A percentile compares a stretch with the other conserved stretches of the same genome.
These are phyloP conservation scores for Pyrgilauda ruficollis DNA, from an alignment of 2,113 vertebrate genomes.

Conservation along the genomic window DNA sequence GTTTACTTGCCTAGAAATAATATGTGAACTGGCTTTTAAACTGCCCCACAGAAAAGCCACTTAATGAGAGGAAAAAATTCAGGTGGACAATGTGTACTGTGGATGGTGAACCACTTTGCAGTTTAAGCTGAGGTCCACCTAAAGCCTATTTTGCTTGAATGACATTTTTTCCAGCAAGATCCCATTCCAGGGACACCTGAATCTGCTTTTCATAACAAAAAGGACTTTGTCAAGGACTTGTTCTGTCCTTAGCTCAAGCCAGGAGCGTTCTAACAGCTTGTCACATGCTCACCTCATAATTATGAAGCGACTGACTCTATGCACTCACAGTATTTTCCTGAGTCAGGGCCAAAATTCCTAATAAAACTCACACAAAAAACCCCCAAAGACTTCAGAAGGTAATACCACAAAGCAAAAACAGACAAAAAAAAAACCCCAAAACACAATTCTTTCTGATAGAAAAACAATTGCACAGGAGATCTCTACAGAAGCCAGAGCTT, in stretches of 20 bases:
- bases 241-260: neutral
- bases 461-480: neutral
- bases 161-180: neutral
- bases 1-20: neutral
- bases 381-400: neutral
- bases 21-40: neutral
- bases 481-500: neutral
- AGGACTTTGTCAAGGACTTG: neutral
- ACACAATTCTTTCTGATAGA: neutral
- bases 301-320: neutral
- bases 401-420: neutral
- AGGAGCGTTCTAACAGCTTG: neutral
- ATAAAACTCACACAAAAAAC: neutral
- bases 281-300: neutral
- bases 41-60: neutral
- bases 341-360: neutral
- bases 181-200: neutral
- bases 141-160: neutral
- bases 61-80: neutral
- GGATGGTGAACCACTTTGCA: neutral
- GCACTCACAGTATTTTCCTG: neutral
- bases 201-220: neutral
- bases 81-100: neutral
- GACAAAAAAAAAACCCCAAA: neutral
- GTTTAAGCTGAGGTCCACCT: neutral